Evolutionary conservation across 2,113 vertebrate species (phyloP).

Genomic region (Sebastes schlegelii): DNA sequence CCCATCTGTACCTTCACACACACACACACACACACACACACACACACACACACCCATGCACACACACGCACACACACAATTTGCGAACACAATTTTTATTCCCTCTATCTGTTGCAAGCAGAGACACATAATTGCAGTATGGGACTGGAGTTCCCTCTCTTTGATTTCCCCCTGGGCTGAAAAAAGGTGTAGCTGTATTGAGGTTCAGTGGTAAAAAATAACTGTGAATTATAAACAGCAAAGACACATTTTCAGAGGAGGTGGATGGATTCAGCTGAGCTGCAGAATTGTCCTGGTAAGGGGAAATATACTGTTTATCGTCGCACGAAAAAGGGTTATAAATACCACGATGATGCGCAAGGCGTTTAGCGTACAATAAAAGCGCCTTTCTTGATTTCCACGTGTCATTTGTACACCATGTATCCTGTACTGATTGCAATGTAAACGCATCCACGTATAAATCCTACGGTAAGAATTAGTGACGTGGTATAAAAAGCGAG

Average conservation of each 20-base stretch:
- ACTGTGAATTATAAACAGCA: constrained; percentile 51
- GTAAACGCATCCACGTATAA: no score
- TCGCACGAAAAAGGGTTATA: no score
- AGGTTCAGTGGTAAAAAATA: constrained; percentile 50
- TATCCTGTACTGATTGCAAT: no score
- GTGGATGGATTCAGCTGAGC: neutral
- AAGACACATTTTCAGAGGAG: neutral
- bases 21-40: neutral
- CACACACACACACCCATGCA: no score
- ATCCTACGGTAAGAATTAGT: no score
- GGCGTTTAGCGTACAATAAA: neutral
- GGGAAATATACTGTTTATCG: neutral
- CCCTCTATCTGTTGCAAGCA: constrained; percentile 35
- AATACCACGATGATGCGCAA: no score
- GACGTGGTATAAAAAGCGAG: no score
- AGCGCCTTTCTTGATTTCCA: neutral
- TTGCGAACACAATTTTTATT: no score
- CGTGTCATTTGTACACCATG: no score
- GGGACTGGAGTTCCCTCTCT: constrained; percentile 42
- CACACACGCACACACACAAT: no score
- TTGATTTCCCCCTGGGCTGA: constrained; percentile 65
- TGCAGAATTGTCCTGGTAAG: neutral
- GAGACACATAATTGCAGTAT: constrained; percentile 46
- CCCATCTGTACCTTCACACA: neutral
- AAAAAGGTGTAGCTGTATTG: constrained; percentile 47